phyloP scores from a whole-genome alignment of 2,113 vertebrate species.

The Hydropotes inermis region DNA sequence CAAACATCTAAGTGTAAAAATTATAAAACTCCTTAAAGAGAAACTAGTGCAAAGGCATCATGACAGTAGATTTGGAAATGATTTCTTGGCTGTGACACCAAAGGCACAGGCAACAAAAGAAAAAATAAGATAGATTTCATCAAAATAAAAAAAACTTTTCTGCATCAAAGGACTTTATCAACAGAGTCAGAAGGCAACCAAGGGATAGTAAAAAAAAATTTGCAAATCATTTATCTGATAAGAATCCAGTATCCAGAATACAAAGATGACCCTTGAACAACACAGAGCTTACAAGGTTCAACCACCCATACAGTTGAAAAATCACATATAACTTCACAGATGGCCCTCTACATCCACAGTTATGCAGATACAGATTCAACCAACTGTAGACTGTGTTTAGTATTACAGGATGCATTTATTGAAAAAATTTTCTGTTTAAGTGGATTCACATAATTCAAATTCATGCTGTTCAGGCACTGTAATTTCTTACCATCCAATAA shows the following conservation, averaged over 20 bases:
- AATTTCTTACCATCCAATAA: not conserved
- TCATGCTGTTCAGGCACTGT: not conserved
- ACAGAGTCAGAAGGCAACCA: not conserved
- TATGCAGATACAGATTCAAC: not conserved
- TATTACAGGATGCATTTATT: not conserved
- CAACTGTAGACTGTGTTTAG: not conserved
- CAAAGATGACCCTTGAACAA: not conserved
- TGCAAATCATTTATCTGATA: not conserved
- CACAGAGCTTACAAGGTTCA: not conserved
- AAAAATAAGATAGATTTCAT: not conserved
- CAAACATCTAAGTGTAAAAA: not conserved
- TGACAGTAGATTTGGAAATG: not conserved
- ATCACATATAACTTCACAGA: not conserved
- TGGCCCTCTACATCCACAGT: not conserved
- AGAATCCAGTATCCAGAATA: not conserved
- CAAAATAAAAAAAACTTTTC: not conserved
- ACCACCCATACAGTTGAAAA: not conserved
- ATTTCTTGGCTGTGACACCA: not conserved
- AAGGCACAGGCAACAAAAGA: not conserved
- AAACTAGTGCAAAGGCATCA: not conserved
- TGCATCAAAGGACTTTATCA: not conserved
- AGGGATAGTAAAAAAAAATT: not conserved
- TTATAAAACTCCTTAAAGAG: not conserved
- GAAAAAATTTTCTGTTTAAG: not conserved
- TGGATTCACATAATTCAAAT: not conserved